Evolutionary conservation across 1,140 invertebrate species (phyloP), one percentile per base, ranked within the genome.

Genomic region (Temnothorax longispinosus): DNA sequence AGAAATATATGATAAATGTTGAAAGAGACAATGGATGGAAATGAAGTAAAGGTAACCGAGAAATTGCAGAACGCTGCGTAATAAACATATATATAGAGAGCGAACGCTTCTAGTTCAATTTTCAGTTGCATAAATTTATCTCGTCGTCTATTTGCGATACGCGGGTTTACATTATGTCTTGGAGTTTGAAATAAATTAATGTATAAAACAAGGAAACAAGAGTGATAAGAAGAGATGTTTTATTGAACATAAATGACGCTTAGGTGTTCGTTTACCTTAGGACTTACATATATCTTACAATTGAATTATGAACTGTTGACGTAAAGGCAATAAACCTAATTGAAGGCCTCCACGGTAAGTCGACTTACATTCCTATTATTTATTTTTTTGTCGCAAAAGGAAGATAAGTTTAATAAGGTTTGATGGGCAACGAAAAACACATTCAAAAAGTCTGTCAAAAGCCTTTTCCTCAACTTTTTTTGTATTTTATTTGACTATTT

Each of bases 1-100:
- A 8, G 13, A 27, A 82, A 82, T 58, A 58, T 58, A 58, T n/a
- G 11, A 72, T 74, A 74, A 72, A 82, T 27, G 52, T 72, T 15
- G 78, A 82, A 56, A 72, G 52, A n/a, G 52, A 44, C 52, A 47
- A 81, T 44, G 56, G 56, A 64, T 38, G 41, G 41, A 47, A 50
- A 74, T 27, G 67, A 82, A 8, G 50, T 80, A 80, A 78, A 5
- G 44, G 27, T 71, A 41, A 81, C 27, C 47, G 60, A 32, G 32
- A 65, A 56, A 69, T 54, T 38, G 32, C 21, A 47, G 44, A 67
- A 65, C 7, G 7, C 32, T 13, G 4, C 56, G n/a, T 60, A 60
- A 75, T 32, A 21, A 74, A 72, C 27, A 11, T 47, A n/a, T 13
- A 11, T 47, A n/a, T 13, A 15, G 75, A 65, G 35, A 13, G 47